Evolutionary conservation across 2,888 invertebrate genomes (phyloP), one percentile per base, ranked within the genome.

Genomic region (Scaptomyza polygonia): DNA sequence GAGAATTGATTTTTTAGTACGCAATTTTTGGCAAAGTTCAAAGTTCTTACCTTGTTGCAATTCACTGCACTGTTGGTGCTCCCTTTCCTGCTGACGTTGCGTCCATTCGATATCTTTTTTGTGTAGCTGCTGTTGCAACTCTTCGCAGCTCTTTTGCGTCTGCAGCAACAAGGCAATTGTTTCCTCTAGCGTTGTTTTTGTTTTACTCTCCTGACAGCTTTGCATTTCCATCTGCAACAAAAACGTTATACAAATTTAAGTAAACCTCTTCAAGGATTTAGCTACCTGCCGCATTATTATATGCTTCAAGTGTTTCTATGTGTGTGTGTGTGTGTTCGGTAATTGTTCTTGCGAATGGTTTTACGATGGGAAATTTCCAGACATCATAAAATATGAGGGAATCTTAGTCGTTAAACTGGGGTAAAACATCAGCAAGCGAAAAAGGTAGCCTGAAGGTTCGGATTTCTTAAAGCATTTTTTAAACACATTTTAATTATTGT

Each of bases 151-250:
- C 32, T 64, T 73, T 53, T 89, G 89, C 2, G 88, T 77, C 54
- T 91, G 89, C 49, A 91, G 89, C 29, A 92, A 67, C 64, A 88
- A 55, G 11, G 61, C 53, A 25, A 87, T 71, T 2, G 91, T 89
- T 62, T 89, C 89, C 21, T 72, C 75, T 58, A 92, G 75, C 42
- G 77, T 81, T 34, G 85, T 78, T 65, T 88, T 83, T 30, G 80
- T 61, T 72, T 91, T 90, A 34, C 83, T 53, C 57, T 83, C 74
- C 53, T 89, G 88, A 66, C 90, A 91, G 45, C 88, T 78, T 76
- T 92, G 89, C 30, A 90, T 89, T 75, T 92, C 91, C 80, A 92
- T 77, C 92, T 92, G 65, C 34, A 89, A 87, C 3, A 49, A 51
- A 8, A n/a, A n/a, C n/a, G 30, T 25, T 14, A 45, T 12, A 63